Percentiles rank a stretch among this genome's conserved stretches.
Conservation (phyloP, 2,888 invertebrate genomes). For the Ophion slaviceki region DNA sequence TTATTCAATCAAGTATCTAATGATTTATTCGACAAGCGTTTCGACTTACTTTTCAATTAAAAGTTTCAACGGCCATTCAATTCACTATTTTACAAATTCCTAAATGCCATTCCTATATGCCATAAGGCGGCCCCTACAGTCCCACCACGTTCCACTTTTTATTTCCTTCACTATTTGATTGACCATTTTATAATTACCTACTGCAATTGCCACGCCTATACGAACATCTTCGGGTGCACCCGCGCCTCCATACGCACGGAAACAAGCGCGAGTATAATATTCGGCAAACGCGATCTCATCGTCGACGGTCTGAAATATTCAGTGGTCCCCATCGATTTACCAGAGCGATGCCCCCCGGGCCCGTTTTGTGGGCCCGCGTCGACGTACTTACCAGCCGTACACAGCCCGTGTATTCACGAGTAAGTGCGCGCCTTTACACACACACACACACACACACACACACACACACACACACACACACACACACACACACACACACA, state of each 20-base stretch:
- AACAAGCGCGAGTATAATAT: slow-evolving; percentile 1
- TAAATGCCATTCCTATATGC: no score
- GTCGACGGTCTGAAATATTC: slow-evolving; percentile 77
- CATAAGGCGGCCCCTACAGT: no score
- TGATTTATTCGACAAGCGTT: no score
- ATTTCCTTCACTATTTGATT: no score
- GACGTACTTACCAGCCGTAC: slow-evolving; percentile 32
- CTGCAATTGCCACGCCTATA: background rate
- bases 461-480: no score
- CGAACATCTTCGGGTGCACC: background rate
- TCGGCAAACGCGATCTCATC: slow-evolving; percentile 51
- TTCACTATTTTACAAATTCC: no score
- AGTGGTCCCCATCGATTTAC: slow-evolving; percentile 71
- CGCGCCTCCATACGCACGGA: background rate
- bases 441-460: background rate
- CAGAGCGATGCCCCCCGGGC: slow-evolving; percentile 38
- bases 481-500: no score
- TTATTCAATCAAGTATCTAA: no score
- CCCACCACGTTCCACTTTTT: no score
- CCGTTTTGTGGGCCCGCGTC: slow-evolving; percentile 54
- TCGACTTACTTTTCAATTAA: no score
- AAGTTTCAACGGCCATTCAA: no score
- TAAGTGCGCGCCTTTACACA: background rate
- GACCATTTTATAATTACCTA: background rate
- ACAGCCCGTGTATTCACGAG: slow-evolving; percentile 51